phyloP scores from a whole-genome alignment of 1,140 invertebrate species.

The Drosophila orena region DNA sequence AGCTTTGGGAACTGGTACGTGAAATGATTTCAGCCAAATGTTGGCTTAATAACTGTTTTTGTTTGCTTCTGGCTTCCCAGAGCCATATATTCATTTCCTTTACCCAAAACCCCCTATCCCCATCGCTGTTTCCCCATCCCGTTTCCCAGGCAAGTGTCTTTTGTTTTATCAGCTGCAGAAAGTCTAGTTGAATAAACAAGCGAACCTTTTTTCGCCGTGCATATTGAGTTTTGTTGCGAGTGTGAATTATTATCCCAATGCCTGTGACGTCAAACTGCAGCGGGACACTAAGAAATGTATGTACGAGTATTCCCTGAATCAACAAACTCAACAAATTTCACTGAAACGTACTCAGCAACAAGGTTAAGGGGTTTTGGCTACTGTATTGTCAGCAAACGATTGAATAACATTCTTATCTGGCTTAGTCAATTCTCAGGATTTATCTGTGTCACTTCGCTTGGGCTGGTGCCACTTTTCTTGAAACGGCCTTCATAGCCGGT shows the following conservation, averaged over 20 bases:
- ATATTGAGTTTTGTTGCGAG: neutral
- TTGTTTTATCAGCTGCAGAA: conserved; percentile 61
- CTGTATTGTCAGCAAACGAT: conserved; percentile 5
- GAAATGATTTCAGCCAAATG: conserved; percentile 46
- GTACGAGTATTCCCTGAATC: neutral
- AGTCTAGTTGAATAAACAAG: conserved; percentile 44
- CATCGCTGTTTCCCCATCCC: neutral
- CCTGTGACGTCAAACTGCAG: conserved; percentile 36
- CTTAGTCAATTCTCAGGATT: conserved; percentile 2
- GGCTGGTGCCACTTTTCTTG: conserved; percentile 3
- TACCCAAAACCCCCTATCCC: neutral
- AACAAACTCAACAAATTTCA: conserved; percentile 1
- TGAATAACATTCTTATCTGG: conserved; percentile 27
- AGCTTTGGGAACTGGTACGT: conserved; percentile 39
- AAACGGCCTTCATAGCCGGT: conserved; percentile 38
- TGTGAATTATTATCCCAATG: conserved; percentile 19
- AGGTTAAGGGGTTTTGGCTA: conserved; percentile 16
- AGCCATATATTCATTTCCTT: conserved; percentile 50
- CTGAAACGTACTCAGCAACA: neutral
- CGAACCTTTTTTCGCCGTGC: conserved; percentile 7
- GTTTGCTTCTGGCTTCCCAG: conserved; percentile 38
- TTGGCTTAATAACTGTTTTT: conserved; percentile 48
- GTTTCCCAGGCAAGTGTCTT: conserved; percentile 20
- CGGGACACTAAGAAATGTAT: neutral
- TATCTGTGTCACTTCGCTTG: conserved; percentile 31